phyloP scores from a whole-genome alignment of 2,113 vertebrate genomes.

The Carlito syrichta region DNA sequence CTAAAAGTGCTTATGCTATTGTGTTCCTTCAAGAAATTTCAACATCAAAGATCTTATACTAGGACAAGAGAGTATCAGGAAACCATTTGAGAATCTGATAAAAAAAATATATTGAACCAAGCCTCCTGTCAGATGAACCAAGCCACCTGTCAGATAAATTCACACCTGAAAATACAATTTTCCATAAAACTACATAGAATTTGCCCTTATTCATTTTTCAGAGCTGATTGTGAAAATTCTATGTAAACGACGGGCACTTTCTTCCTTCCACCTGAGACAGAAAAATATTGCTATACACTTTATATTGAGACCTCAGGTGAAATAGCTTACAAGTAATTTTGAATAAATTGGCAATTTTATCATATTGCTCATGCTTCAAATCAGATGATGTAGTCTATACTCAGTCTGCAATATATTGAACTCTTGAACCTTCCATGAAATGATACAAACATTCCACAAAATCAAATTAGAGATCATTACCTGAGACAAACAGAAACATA shows the following conservation, averaged over 20 bases:
- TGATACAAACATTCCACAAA: background rate
- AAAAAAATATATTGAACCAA: background rate
- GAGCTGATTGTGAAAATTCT: background rate
- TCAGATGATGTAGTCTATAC: background rate
- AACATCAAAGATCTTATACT: background rate
- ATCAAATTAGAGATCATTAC: background rate
- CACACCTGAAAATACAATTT: background rate
- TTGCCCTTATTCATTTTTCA: background rate
- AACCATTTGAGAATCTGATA: background rate
- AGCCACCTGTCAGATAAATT: background rate
- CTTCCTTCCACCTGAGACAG: background rate
- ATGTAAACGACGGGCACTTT: background rate
- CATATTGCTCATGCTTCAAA: background rate
- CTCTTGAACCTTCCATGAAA: background rate
- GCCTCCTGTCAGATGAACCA: background rate
- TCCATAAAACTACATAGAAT: background rate
- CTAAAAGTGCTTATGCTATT: background rate
- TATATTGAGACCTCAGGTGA: background rate
- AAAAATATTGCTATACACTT: background rate
- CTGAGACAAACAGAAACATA: background rate
- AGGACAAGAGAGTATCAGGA: background rate
- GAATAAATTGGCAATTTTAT: background rate
- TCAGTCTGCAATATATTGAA: background rate
- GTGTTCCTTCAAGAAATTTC: background rate
- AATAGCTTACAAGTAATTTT: background rate